A percentile compares a stretch with the other conserved stretches of the same genome.
These are phyloP conservation scores for Kryptolebias ocellatus DNA, from an alignment of 2,797 vertebrate genomes.

Conservation along the genomic window DNA sequence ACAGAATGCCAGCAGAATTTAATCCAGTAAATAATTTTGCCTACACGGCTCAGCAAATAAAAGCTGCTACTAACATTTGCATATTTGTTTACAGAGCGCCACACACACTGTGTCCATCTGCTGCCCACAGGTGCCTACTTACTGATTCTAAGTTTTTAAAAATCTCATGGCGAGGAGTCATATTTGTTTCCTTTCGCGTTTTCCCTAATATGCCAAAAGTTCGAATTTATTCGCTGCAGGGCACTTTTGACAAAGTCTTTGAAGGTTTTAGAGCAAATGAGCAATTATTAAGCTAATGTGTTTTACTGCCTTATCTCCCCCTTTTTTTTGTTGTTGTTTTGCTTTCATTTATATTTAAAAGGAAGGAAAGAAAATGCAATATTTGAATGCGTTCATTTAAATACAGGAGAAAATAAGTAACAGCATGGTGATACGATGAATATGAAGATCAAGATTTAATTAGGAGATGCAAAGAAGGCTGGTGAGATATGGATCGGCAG, in stretches of 20 bases:
- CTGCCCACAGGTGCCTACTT: conserved; percentile 5
- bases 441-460: neutral
- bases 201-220: too few species aligned
- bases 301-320: neutral
- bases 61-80: conserved; percentile 17
- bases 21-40: neutral
- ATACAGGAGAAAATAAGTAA: neutral
- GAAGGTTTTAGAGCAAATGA: neutral
- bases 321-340: neutral
- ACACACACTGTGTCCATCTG: conserved; percentile 26
- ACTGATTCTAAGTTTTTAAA: neutral
- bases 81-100: neutral
- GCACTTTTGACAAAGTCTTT: neutral
- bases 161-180: neutral
- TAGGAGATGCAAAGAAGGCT: conserved; percentile 1
- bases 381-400: neutral
- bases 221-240: neutral
- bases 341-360: neutral
- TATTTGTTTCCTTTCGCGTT: neutral
- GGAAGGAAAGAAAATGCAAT: neutral
- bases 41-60: conserved; percentile 29
- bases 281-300: neutral
- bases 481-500: neutral
- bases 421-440: conserved; percentile 1
- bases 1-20: neutral